Evolutionary conservation across 2,113 vertebrate genomes (phyloP).

Genomic region (Malurus cyaneus): DNA sequence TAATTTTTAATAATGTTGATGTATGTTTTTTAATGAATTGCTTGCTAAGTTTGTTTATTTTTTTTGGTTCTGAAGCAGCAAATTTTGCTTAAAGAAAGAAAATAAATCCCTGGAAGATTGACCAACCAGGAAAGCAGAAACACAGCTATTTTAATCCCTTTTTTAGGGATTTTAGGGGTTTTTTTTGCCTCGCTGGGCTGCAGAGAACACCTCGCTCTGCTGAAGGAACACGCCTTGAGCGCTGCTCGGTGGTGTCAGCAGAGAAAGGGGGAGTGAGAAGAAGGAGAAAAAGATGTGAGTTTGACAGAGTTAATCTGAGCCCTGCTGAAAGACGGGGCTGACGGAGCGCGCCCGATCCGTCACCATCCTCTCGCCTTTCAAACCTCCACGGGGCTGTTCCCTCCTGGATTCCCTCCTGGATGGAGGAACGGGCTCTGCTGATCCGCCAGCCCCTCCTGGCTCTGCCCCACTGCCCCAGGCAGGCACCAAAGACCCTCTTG

Average conservation of each 20-base stretch:
- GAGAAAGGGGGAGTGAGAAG: neutral
- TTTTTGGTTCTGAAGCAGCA: neutral
- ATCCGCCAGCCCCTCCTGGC: neutral
- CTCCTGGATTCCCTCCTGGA: neutral
- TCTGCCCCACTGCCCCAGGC: neutral
- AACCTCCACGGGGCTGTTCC: neutral
- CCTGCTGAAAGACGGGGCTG: conserved; percentile 31
- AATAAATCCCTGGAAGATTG: neutral
- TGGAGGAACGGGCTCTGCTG: neutral
- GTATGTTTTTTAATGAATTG: no score
- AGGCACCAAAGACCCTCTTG: neutral
- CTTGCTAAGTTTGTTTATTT: no score
- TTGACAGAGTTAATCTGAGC: conserved; percentile 38
- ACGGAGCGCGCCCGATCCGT: neutral
- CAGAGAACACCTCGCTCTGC: neutral
- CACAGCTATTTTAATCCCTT: fast-evolving
- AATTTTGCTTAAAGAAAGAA: neutral
- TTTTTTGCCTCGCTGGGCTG: neutral
- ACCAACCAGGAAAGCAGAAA: neutral
- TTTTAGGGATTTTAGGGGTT: neutral
- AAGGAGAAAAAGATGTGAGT: neutral
- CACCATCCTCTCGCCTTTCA: conserved; percentile 47
- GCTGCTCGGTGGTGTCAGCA: neutral
- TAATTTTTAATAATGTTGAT: no score
- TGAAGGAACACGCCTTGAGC: neutral